Conservation (phyloP, 2,888 invertebrate species). For the Halictus quadricinctus region DNA sequence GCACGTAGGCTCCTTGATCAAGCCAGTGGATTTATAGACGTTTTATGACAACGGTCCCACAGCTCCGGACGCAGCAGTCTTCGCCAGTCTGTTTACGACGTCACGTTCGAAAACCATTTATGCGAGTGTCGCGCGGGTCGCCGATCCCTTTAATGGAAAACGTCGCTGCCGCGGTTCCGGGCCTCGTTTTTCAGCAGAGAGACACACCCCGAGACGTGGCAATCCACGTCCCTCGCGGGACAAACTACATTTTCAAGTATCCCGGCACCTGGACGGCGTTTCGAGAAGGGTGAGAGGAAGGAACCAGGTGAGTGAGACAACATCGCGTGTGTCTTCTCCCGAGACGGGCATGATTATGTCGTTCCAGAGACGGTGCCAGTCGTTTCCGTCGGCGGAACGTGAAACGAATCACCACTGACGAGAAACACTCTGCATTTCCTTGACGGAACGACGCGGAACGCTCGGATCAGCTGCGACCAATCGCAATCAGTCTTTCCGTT, state of each 20-base stretch:
- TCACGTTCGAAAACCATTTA: slow-evolving; percentile 33
- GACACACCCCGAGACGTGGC: neutral
- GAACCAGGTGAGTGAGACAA: neutral
- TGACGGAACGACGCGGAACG: neutral
- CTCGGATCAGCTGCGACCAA: neutral
- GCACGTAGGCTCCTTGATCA: neutral
- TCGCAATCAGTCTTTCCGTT: neutral
- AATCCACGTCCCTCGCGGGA: neutral
- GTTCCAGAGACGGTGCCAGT: neutral
- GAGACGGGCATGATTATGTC: slow-evolving; percentile 10
- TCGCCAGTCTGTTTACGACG: slow-evolving; percentile 23
- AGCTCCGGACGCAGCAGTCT: neutral
- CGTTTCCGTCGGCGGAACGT: neutral
- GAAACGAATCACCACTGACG: neutral
- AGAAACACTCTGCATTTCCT: neutral
- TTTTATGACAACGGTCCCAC: slow-evolving; percentile 1
- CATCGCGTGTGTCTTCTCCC: neutral
- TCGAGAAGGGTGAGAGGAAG: neutral
- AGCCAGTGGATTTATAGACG: neutral
- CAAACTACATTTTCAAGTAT: slow-evolving; percentile 11
- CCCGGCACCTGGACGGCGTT: neutral
- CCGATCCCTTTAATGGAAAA: slow-evolving; percentile 41
- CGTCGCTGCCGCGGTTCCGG: slow-evolving; percentile 15
- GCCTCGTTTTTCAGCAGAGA: slow-evolving; percentile 22
- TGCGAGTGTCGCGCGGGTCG: slow-evolving; percentile 18